Evolutionary conservation across 1,140 invertebrate species (phyloP), one percentile per base, ranked within the genome.

Genomic region (Dreissena rostriformis): DNA sequence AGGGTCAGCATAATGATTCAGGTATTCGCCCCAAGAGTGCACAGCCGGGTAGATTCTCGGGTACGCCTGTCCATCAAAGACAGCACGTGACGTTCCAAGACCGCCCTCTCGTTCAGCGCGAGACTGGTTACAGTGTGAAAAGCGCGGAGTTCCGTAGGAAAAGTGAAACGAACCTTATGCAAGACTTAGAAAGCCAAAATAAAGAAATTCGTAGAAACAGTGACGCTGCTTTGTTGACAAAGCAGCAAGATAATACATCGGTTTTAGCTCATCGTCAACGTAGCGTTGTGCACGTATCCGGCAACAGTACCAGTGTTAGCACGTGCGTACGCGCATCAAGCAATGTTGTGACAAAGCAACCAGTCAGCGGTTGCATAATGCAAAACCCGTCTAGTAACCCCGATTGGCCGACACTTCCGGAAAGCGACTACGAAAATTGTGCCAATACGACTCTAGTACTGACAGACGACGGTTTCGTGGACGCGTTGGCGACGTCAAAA

Each of bases 231-330:
- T 28, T 51, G 75, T 67, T 67, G 67, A 39, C 66, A 65, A 67
- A 51, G 67, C 29, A 65, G 51, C 11, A 67, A 24, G 12, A 5
- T 67, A 52, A 77, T 49, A 29, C 75, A 5, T 22, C 22, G 17
- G 75, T 77, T 15, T 49, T 77, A 19, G 29, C 55, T 5, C 75
- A 77, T 77, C 61, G 67, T 22, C 61, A 65, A 8, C 61, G 75
- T 14, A 77, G 75, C 53, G 75, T 77, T 66, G 75, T 77, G 12
- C 75, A 77, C 39, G 75, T 77, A 51, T 77, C 75, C 7, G 75
- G 75, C 2, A 65, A 65, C 22, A 77, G 75, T 8, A 39, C 39
- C 2, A 39, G 39, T 39, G 39, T 39, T 5, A 39, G 39, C 39
- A 39, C 39, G 39, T 39, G 39, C 39, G 39, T 8, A 39, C 39